phyloP scores from a whole-genome alignment of 2,888 invertebrate species.

The Zootermopsis nevadensis region DNA sequence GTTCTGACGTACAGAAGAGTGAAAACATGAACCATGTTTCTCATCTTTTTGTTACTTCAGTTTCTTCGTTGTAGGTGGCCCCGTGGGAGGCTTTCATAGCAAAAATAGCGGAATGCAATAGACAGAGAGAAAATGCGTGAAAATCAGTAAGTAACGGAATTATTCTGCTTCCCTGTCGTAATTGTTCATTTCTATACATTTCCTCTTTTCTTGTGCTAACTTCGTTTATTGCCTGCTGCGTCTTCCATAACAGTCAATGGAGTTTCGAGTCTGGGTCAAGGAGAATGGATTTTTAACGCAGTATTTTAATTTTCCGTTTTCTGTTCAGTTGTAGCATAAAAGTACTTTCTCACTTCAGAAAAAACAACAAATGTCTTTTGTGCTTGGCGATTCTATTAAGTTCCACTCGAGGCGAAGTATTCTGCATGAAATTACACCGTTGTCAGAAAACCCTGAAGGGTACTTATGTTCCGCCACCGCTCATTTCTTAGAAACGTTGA shows the following conservation, averaged over 20 bases:
- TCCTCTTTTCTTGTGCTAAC: neutral
- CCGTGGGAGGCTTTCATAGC: neutral
- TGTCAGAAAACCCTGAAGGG: no score
- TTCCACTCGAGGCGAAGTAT: neutral
- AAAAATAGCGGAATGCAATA: neutral
- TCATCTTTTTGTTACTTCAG: neutral
- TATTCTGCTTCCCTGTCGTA: neutral
- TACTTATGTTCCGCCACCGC: no score
- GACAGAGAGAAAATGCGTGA: neutral
- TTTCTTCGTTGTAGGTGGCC: neutral
- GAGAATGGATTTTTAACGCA: neutral
- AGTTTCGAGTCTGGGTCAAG: neutral
- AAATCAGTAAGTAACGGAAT: neutral
- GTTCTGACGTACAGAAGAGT: neutral
- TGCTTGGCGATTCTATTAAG: neutral
- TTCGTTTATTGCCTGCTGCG: neutral
- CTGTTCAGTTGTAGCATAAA: neutral
- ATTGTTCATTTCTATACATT: neutral
- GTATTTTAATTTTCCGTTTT: conserved; percentile 2
- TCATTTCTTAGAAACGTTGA: no score
- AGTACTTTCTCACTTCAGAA: neutral
- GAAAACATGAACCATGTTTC: neutral
- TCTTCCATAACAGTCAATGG: neutral
- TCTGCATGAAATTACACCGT: neutral
- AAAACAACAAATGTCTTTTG: neutral